phyloP scores from a whole-genome alignment of 2,113 vertebrate species.

The Mystacornis crossleyi region DNA sequence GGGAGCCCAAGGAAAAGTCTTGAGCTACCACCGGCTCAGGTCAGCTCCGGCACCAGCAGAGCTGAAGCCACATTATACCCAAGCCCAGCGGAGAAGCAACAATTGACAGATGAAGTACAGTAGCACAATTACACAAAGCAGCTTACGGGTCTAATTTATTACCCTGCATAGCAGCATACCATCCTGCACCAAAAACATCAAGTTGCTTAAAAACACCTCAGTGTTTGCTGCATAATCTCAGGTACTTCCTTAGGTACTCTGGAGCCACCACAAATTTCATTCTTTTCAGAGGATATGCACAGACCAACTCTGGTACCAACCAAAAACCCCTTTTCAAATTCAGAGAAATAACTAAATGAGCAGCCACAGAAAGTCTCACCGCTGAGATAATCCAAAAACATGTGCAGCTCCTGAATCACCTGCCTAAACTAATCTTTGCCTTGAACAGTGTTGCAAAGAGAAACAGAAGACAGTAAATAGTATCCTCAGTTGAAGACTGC shows the following conservation, averaged over 20 bases:
- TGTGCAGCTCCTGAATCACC: not conserved
- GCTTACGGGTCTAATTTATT: not conserved
- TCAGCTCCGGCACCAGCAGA: not conserved
- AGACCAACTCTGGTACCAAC: not conserved
- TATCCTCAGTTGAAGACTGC: not conserved
- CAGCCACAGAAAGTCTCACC: not conserved
- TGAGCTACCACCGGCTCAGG: not conserved
- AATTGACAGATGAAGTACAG: not conserved
- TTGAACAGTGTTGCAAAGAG: not conserved
- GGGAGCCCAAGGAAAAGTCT: not conserved
- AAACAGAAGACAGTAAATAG: not conserved
- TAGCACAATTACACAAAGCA: not conserved
- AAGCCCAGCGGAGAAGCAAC: not conserved
- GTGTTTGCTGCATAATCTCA: not conserved
- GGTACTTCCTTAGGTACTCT: not conserved
- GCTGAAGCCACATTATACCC: not conserved
- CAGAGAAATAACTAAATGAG: not conserved
- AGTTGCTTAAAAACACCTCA: not conserved
- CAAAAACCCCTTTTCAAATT: not conserved
- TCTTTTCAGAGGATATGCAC: not conserved
- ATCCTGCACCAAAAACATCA: not conserved
- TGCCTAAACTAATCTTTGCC: not conserved
- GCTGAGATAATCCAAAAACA: not conserved
- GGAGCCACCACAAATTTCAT: not conserved
- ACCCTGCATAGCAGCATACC: accelerated